Percentiles rank a stretch among this genome's conserved stretches.
Evolutionary conservation across 1,140 invertebrate genomes (phyloP).

Genomic region (Nilaparvata lugens): DNA sequence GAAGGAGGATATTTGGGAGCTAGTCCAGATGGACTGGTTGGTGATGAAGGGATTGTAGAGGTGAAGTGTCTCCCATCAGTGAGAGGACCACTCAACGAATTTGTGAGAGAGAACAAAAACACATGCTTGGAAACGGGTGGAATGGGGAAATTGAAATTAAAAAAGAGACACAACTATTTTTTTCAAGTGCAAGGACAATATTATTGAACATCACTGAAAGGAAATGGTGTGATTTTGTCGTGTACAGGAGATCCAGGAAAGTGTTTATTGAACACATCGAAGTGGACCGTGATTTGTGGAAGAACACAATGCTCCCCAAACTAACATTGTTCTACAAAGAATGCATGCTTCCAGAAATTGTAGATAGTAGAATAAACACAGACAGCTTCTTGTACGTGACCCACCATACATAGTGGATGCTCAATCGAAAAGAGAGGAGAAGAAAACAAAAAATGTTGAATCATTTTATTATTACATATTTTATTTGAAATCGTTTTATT

Average conservation of each 20-base stretch:
- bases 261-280: neutral
- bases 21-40: neutral
- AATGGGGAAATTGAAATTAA: neutral
- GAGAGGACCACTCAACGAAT: too few species aligned
- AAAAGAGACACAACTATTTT: constrained; percentile 17
- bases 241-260: constrained; percentile 1
- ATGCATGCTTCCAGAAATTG: too few species aligned
- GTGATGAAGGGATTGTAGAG: neutral
- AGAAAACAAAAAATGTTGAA: too few species aligned
- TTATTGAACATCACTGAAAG: constrained; percentile 15
- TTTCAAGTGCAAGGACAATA: constrained; percentile 18
- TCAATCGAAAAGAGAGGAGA: too few species aligned
- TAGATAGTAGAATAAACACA: too few species aligned
- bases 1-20: neutral
- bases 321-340: too few species aligned
- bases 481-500: too few species aligned
- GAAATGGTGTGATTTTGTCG: constrained; percentile 15
- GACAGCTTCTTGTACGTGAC: too few species aligned
- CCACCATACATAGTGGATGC: too few species aligned
- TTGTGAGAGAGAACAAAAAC: neutral
- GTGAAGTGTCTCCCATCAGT: neutral
- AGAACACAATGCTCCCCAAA: neutral
- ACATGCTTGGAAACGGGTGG: neutral
- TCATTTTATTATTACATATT: too few species aligned
- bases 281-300: neutral